Base-by-base conservation (phyloP, 2,113 vertebrate genomes). In the Plectropomus leopardus region DNA sequence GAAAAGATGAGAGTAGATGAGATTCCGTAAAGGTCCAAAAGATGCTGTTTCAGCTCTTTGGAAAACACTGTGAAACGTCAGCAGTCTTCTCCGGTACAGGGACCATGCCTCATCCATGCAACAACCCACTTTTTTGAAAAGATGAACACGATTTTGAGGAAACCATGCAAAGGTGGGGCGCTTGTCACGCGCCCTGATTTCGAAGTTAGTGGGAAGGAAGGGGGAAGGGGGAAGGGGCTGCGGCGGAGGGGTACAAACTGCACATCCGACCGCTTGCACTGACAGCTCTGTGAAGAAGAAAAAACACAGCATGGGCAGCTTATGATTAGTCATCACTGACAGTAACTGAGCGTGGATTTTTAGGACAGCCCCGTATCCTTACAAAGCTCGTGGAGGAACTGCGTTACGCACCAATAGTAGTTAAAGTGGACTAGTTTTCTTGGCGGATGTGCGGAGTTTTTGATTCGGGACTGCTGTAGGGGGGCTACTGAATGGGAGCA, bases 361-460 rank as follows among this genome's bases (percentile, higher is more conserved):
- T 48, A 50, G 54, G 28, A 66, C 72, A 42, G 34, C 4, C 53
- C 36, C 4, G 26, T 47, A 6, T 80, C 48, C 60, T 58, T 63
- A 47, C 17, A 47, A 50, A 50, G 57, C 58, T 36, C 34, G 24
- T 5, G 21, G 30, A 54, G 7, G 57, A 58, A n/a, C 47, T 10
- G 58, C 16, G 23, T 58, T 7, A 15, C 51, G 0, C 78, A 21
- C 44, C 45, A 14, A 61, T 44, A 66, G 67, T 60, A 74, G 58
- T 61, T 70, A 14, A 50, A 19, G 78, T 58, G 95, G 80, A 94
- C 94, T 95, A 95, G 74, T 93, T 95, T 91, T 73, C 92, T 78
- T 32, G 47, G 95, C 95, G 95, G 94, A 95, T 61, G 93, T 73
- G 86, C 72, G 76, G 74, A 82, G 50, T 85, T 88, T 84, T 69